A percentile compares a stretch with the other conserved stretches of the same genome.
Evolutionary conservation across 1,140 invertebrate species (phyloP).

Genomic region (Zaprionus vittiger): DNA sequence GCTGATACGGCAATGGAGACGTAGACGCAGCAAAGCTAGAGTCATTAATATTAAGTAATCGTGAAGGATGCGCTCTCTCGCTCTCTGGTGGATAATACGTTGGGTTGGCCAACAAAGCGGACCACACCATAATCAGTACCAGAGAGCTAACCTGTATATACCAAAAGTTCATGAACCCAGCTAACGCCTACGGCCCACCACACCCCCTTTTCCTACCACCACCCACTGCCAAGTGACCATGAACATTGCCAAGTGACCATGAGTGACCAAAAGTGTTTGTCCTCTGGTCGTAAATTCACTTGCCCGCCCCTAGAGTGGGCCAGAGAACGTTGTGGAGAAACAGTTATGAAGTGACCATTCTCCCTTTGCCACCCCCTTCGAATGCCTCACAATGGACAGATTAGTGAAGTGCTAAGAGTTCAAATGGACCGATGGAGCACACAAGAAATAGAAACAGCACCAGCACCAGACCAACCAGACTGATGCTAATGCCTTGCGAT

Average conservation of each 20-base stretch:
- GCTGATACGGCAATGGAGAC: slow-evolving; percentile 12
- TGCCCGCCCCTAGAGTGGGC: slow-evolving; percentile 9
- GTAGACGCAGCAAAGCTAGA: slow-evolving; percentile 37
- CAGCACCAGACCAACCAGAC: neutral
- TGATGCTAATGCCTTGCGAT: slow-evolving; percentile 31
- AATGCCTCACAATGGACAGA: slow-evolving; percentile 79
- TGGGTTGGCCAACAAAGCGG: slow-evolving; percentile 21
- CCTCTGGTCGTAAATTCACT: slow-evolving; percentile 69
- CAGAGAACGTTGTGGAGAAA: neutral
- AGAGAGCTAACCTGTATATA: slow-evolving; percentile 59
- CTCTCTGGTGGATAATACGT: slow-evolving; percentile 75
- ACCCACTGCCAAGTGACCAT: slow-evolving; percentile 58
- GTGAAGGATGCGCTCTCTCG: slow-evolving; percentile 64
- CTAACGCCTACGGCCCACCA: slow-evolving; percentile 13
- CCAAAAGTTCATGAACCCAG: slow-evolving; percentile 69
- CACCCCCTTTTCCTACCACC: neutral
- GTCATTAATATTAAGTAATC: slow-evolving; percentile 83
- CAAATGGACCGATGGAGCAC: slow-evolving; percentile 53
- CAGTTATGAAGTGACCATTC: slow-evolving; percentile 66
- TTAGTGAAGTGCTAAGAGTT: slow-evolving; percentile 78
- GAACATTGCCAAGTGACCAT: slow-evolving; percentile 70
- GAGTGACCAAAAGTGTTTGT: slow-evolving; percentile 62
- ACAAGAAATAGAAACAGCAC: neutral
- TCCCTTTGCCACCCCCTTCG: slow-evolving; percentile 27
- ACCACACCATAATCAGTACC: too few species aligned